Base-by-base conservation (phyloP, 2,888 invertebrate species). In the Hybos culiciformis region DNA sequence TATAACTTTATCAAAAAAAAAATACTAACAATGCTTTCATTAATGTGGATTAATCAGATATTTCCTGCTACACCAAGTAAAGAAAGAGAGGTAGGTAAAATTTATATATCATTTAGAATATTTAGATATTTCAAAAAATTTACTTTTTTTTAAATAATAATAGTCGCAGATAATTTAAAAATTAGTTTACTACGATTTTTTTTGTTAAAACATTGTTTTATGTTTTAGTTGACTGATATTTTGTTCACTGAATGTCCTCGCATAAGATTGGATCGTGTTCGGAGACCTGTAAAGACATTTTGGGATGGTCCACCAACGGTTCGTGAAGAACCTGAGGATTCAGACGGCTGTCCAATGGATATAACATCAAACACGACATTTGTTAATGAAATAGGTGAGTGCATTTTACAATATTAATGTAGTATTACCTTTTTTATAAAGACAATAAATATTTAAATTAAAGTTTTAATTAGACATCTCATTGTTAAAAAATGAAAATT, bases 201-300 rank as follows among this genome's bases (percentile, higher is more conserved):
- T 12, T 21, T 18, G 20, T 41, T 33, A 18, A 29, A 24, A 41
- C 37, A 12, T n/a, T n/a, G 12, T 41, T 38, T 37, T 34, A 17
- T 20, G 39, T 29, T 39, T 24, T 46, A 67, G 67, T 51, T 63
- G 44, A 62, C 64, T 24, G 67, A 67, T 54, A 60, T 63, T 12
- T 55, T 64, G 40, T 67, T 63, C 48, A 63, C 64, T 51, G 66
- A 66, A 51, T 63, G 77, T 49, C 78, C 77, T 19, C 71, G 77
- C 3, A 72, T 79, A 4, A 72, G 80, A 24, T 63, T 81, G 50
- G 80, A 80, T 57, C 79, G 79, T 2, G 74, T 78, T 1, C 75
- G 77, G 37, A 71, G 74, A 47, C 60, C 62, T 3, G 57, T 53
- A 12, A 62, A 60, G 52, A 56, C 58, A 1, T 72, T 78, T 56